Base-by-base conservation (phyloP, 2,797 vertebrate genomes). In the Babyrousa celebensis region DNA sequence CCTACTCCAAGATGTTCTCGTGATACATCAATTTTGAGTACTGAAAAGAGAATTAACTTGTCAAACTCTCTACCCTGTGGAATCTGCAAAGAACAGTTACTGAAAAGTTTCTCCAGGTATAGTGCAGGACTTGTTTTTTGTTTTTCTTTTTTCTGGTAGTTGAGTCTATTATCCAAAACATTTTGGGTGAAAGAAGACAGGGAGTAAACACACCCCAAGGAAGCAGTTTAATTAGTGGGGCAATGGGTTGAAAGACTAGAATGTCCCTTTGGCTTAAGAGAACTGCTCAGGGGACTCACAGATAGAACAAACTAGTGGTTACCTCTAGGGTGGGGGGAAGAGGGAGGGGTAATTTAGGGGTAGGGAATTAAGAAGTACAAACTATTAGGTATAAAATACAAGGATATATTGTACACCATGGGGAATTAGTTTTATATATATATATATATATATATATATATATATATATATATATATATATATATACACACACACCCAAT, bases 91-190 rank as follows among this genome's bases (percentile, higher is more conserved):
- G 43, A 56, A 29, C 27, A 54, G 84, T 96, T 82, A 92, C 29
- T 54, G 16, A 52, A 15, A 89, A 70, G 36, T 83, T 20, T 17
- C 52, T 85, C 54, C 72, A 67, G 68, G 21, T 8, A 90, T 25
- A 88, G 85, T n/a, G 40, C 3, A 11, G 71, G 65, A 58, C 74
- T 83, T 89, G 15, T 62, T 87, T 86, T 89, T 96, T 92, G 62
- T 36, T 36, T 48, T 48, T 48, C 9, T 48, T 10, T 48, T 48
- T 89, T 91, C 40, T 67, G 29, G 6, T 60, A 75, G 36, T 95
- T 40, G 48, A 84, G 77, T 36, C 20, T 65, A 43, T 27, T 67
- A 16, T 79, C 18, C 12, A 82, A 72, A 90, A 85, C 72, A 74
- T 60, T 78, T 18, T 43, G 16, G 21, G 32, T 6, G 3, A 65